Evolutionary conservation across 1,140 invertebrate genomes (phyloP).

Genomic region (Zaprionus taronus): DNA sequence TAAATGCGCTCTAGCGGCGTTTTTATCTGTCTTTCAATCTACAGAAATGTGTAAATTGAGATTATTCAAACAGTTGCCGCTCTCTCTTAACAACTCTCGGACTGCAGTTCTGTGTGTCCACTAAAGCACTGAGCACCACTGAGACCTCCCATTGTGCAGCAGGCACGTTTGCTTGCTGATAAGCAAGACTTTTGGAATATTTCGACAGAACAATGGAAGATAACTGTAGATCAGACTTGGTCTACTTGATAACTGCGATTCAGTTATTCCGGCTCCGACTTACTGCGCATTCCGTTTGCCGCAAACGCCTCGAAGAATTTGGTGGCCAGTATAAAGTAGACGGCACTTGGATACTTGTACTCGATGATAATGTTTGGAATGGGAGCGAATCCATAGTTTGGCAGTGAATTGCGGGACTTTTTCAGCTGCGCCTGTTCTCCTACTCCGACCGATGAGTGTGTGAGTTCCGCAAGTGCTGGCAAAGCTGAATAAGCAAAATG

Average conservation of each 20-base stretch:
- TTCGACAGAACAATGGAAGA: conserved; percentile 53
- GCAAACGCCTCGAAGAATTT: conserved; percentile 84
- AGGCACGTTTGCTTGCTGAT: conserved; percentile 40
- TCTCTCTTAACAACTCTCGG: neutral
- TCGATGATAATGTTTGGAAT: conserved; percentile 49
- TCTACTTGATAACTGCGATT: neutral
- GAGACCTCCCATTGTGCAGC: conserved; percentile 44
- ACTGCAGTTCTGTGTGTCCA: conserved; percentile 3
- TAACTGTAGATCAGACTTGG: too few relatives aligned
- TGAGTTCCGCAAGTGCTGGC: conserved; percentile 65
- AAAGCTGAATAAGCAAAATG: conserved; percentile 50
- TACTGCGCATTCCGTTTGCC: conserved; percentile 83
- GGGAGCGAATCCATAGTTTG: conserved; percentile 71
- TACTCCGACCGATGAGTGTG: conserved; percentile 38
- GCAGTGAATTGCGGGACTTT: conserved; percentile 52
- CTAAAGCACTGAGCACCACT: conserved; percentile 21
- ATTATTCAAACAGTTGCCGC: neutral
- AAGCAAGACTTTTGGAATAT: conserved; percentile 50
- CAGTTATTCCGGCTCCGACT: conserved; percentile 43
- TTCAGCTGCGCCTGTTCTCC: conserved; percentile 42
- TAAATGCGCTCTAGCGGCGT: neutral
- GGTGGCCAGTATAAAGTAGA: conserved; percentile 72
- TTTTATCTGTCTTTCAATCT: neutral
- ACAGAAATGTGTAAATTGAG: neutral
- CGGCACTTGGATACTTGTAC: conserved; percentile 76